Evolutionary conservation across 2,113 vertebrate species (phyloP).

Genomic region (Cyphomyrus plagiostoma): DNA sequence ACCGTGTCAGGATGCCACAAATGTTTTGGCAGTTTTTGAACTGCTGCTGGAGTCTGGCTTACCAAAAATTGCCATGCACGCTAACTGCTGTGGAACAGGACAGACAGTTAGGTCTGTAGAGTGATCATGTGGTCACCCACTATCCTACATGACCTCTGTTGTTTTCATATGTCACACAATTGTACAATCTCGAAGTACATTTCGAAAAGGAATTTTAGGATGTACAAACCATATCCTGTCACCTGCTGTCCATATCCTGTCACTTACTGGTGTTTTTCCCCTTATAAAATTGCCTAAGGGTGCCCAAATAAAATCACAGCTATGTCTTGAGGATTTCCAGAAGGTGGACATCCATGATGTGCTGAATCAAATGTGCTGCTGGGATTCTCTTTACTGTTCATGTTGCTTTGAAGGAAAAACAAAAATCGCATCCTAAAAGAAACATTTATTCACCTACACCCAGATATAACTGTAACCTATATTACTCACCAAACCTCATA

Average conservation of each 20-base stretch:
- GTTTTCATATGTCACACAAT: not conserved
- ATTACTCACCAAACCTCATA: not conserved
- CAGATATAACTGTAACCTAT: not conserved
- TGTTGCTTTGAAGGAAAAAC: not conserved
- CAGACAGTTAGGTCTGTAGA: not conserved
- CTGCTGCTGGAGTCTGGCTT: not conserved
- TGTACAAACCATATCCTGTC: not conserved
- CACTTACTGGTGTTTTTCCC: not conserved
- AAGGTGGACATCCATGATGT: not conserved
- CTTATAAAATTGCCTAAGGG: not conserved
- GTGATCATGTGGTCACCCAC: not conserved
- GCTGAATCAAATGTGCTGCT: not conserved
- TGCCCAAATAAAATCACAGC: not conserved
- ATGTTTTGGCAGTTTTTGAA: not conserved
- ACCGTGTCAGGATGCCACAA: too few relatives aligned
- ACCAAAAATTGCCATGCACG: not conserved
- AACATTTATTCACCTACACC: not conserved
- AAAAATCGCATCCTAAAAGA: not conserved
- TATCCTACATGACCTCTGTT: not conserved
- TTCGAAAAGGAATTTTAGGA: conserved; percentile 13
- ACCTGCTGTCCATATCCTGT: not conserved
- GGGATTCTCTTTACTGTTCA: not conserved
- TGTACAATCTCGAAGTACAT: not conserved
- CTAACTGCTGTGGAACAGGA: not conserved
- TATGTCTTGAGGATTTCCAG: not conserved